Conservation (phyloP, 2,113 vertebrate species). For the Hydrochoerus hydrochaeris region DNA sequence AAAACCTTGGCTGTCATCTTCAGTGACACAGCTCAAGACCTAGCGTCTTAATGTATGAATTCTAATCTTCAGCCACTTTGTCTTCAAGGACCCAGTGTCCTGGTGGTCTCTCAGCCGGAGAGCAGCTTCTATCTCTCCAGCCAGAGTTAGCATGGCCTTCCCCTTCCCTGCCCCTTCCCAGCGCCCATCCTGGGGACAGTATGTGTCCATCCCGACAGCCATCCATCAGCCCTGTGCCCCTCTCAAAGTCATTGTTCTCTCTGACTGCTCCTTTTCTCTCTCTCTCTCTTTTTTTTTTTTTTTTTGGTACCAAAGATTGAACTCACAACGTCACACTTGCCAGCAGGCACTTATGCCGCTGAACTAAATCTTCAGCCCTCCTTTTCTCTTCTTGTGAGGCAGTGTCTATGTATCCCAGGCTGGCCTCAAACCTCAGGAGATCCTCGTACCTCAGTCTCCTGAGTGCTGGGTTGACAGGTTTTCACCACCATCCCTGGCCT, state of each 20-base stretch:
- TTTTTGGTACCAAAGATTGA: no score
- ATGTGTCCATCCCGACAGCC: not conserved
- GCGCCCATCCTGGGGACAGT: not conserved
- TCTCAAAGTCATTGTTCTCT: not conserved
- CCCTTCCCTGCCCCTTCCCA: fast-evolving
- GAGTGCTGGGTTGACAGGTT: not conserved
- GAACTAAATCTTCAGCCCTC: no score
- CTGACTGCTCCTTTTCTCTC: no score
- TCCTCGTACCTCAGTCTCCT: not conserved
- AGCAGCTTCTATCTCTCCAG: not conserved
- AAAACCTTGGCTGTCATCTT: not conserved
- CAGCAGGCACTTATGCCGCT: no score
- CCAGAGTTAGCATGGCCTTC: not conserved
- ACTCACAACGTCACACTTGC: no score
- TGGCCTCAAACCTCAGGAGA: not conserved
- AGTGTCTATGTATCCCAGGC: not conserved
- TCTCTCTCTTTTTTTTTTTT: no score
- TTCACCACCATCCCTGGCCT: not conserved
- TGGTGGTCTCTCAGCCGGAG: not conserved
- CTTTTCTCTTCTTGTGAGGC: not conserved
- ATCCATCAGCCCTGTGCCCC: not conserved
- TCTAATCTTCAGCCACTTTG: not conserved
- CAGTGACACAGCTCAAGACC: not conserved
- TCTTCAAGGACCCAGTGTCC: not conserved
- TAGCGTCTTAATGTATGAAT: not conserved